phyloP scores from a whole-genome alignment of 2,797 vertebrate species.

The Pantherophis alleghaniensis region DNA sequence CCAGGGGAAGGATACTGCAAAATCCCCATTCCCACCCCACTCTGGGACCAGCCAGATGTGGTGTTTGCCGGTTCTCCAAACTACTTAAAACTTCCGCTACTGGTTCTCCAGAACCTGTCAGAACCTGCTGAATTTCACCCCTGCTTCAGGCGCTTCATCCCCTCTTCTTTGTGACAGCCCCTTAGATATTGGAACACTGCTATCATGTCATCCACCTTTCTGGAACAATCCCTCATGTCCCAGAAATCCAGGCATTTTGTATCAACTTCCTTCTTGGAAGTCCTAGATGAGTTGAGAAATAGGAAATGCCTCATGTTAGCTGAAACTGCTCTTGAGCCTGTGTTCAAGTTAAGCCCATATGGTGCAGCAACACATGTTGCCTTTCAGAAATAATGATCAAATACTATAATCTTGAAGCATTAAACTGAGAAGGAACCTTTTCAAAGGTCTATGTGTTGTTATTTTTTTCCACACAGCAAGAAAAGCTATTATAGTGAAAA shows the following conservation, averaged over 20 bases:
- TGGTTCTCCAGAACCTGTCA: too few relatives aligned
- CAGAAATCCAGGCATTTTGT: not conserved
- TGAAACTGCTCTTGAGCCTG: not conserved
- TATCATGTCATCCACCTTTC: not conserved
- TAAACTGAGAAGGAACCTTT: not conserved
- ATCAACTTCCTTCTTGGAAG: not conserved
- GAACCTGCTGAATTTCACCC: too few relatives aligned
- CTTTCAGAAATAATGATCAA: not conserved
- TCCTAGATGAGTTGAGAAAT: not conserved
- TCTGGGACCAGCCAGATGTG: too few relatives aligned
- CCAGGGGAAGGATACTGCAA: too few relatives aligned
- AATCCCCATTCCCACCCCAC: too few relatives aligned
- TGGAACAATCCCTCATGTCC: not conserved
- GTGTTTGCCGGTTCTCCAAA: too few relatives aligned
- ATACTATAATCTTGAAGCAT: not conserved
- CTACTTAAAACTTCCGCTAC: too few relatives aligned
- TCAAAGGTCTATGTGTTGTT: not conserved
- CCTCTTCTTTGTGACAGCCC: too few relatives aligned
- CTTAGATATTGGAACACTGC: too few relatives aligned
- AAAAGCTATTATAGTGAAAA: not conserved
- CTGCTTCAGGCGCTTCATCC: too few relatives aligned
- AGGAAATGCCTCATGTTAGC: not conserved
- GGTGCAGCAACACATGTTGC: not conserved
- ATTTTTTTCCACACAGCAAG: not conserved
- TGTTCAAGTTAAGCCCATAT: not conserved